Evolutionary conservation across 2,113 vertebrate species (phyloP), one percentile per base, ranked within the genome.

Genomic region (Tachycineta bicolor): DNA sequence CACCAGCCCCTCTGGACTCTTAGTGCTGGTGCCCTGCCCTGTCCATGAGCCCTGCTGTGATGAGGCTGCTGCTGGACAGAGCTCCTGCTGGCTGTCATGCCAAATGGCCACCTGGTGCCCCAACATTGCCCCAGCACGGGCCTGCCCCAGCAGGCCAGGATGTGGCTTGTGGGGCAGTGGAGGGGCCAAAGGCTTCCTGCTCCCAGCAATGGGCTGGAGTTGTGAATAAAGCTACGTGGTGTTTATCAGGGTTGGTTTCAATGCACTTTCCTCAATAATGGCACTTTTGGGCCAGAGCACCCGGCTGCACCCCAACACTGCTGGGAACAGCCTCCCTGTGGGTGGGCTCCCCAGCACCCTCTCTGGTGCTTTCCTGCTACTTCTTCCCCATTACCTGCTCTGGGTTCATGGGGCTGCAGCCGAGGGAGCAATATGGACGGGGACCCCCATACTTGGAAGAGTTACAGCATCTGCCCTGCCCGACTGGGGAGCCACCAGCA

Each of bases 141-240:
- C 47, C 49, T 14, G 55, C 21, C 69, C 43, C 13, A 25, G n/a
- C 1, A 2, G 73, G 26, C 52, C 10, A 3, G 24, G 23, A 26
- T 0, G 1, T 10, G 65, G 2, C 6, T 4, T 33, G 37, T 33
- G 20, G 34, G 6, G 33, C 0, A 0, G 6, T 3, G 10, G 50
- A 55, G 20, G 8, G 49, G 15, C 20, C 33, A 20, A 25, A 37
- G 28, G 12, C 5, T 8, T 18, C 12, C 34, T 0, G 1, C 14
- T 50, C 41, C 41, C 11, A 3, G 58, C 46, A 59, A 64, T 2
- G 0, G 22, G 28, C 14, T 43, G 44, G 29, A 5, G 1, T 20
- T 4, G 1, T 10, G 5, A 67, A 68, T 93, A 60, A 83, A 89
- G 24, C 49, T 4, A 5, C 0, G 3, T 24, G 9, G 9, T 17